Percentiles rank a stretch among this genome's conserved stretches.
Conservation (phyloP, 2,888 invertebrate species). For the Netelia virgata region DNA sequence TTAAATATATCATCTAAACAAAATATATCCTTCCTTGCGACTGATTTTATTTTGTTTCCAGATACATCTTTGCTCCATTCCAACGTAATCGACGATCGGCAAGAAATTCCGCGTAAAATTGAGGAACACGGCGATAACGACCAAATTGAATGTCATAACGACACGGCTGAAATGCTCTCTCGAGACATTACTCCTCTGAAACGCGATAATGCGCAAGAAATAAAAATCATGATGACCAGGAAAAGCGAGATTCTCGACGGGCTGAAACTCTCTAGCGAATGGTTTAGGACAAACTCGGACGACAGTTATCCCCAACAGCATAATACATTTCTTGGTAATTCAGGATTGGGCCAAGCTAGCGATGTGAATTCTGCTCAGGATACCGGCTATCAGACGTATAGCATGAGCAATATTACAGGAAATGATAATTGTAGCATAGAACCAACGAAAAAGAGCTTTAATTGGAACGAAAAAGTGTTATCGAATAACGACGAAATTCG, state of each 20-base stretch:
- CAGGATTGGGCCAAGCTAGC: conserved; percentile 74
- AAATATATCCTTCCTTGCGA: neutral
- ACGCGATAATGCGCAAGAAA: conserved; percentile 60
- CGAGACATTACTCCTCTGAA: conserved; percentile 68
- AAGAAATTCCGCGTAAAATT: neutral
- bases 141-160: conserved; percentile 12
- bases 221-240: conserved; percentile 22
- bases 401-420: conserved; percentile 76
- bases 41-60: conserved; percentile 8
- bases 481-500: conserved; percentile 75
- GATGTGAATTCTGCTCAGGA: conserved; percentile 78
- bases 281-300: conserved; percentile 72
- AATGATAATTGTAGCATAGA: conserved; percentile 75
- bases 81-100: conserved; percentile 3
- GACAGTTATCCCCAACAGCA: conserved; percentile 74
- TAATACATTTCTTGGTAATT: conserved; percentile 74
- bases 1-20: conserved; percentile 4
- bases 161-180: conserved; percentile 71
- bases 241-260: conserved; percentile 63
- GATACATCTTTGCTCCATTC: conserved; percentile 55
- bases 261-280: conserved; percentile 68
- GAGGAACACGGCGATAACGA: neutral
- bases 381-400: conserved; percentile 82
- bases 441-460: conserved; percentile 71
- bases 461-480: conserved; percentile 75